These are phyloP conservation scores for Cheirogaleus medius DNA, from an alignment of 2,113 vertebrate genomes.

Conservation along the genomic window DNA sequence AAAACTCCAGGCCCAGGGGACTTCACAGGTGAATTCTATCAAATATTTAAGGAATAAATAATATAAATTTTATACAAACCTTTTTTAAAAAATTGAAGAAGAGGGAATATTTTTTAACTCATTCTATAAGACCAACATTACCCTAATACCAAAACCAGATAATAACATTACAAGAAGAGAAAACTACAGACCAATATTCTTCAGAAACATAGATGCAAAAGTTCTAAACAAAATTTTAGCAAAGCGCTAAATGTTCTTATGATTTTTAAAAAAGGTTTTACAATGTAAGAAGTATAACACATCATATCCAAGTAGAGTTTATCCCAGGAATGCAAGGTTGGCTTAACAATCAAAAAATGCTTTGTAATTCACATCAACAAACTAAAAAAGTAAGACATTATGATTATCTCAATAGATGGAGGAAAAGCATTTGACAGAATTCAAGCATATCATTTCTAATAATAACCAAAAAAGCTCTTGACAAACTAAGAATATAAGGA, in stretches of 20 bases:
- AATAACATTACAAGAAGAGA: neutral
- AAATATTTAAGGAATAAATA: conserved; percentile 14
- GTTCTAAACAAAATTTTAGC: neutral
- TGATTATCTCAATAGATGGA: neutral
- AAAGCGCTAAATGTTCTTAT: neutral
- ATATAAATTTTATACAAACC: neutral
- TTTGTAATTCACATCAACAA: neutral
- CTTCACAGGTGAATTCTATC: neutral
- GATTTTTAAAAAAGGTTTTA: no score
- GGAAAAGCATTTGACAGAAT: neutral
- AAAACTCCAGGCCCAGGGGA: neutral
- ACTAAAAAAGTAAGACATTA: neutral
- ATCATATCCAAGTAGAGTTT: neutral
- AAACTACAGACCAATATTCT: neutral
- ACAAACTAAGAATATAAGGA: neutral
- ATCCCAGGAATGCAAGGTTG: neutral
- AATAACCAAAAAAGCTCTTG: neutral
- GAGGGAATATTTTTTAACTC: neutral
- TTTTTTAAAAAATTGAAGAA: neutral
- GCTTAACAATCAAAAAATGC: conserved; percentile 6
- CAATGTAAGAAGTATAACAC: neutral
- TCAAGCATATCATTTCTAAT: neutral
- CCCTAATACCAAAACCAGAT: neutral
- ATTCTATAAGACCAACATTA: neutral
- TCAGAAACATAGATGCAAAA: neutral